Conservation (phyloP, 2,113 vertebrate genomes). For the Vanacampus margaritifer region DNA sequence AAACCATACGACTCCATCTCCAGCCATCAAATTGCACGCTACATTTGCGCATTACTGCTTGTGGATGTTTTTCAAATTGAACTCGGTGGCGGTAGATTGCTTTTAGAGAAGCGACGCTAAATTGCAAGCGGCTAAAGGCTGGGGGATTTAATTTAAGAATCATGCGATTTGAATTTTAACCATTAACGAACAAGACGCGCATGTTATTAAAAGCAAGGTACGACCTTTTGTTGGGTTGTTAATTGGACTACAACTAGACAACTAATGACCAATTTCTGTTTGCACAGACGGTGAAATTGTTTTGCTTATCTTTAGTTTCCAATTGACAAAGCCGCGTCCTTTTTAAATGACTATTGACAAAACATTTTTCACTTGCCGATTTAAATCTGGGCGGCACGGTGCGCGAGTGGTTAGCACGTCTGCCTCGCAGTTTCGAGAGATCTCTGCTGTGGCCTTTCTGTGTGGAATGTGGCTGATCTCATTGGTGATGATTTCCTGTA, state of each 20-base stretch:
- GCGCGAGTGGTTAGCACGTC: not conserved
- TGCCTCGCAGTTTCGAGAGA: not conserved
- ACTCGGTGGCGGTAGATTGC: conserved; percentile 29
- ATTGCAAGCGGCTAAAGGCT: conserved; percentile 37
- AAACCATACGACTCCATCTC: conserved; percentile 22
- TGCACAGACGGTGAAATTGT: conserved; percentile 23
- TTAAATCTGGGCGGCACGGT: not conserved
- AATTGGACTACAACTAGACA: conserved; percentile 49
- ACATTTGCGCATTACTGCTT: conserved; percentile 29
- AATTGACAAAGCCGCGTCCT: conserved; percentile 11
- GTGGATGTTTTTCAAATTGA: conserved; percentile 26
- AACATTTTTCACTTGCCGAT: not conserved
- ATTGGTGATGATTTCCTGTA: too few species aligned
- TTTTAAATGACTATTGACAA: not conserved
- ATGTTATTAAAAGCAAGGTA: conserved; percentile 19
- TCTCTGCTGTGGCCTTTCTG: too few species aligned
- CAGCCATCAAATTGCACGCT: conserved; percentile 28
- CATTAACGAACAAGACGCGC: conserved; percentile 12
- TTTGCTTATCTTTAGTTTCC: conserved; percentile 29
- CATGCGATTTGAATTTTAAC: conserved; percentile 47
- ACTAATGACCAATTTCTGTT: conserved; percentile 18
- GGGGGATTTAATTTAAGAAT: conserved; percentile 32
- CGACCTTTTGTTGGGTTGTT: conserved; percentile 55
- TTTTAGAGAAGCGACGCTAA: conserved; percentile 31
- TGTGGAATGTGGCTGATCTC: too few species aligned